Percentiles rank a stretch among this genome's conserved stretches.
These are phyloP conservation scores for Luehdorfia chinensis DNA, from an alignment of 1,140 invertebrate species.

Conservation along the genomic window DNA sequence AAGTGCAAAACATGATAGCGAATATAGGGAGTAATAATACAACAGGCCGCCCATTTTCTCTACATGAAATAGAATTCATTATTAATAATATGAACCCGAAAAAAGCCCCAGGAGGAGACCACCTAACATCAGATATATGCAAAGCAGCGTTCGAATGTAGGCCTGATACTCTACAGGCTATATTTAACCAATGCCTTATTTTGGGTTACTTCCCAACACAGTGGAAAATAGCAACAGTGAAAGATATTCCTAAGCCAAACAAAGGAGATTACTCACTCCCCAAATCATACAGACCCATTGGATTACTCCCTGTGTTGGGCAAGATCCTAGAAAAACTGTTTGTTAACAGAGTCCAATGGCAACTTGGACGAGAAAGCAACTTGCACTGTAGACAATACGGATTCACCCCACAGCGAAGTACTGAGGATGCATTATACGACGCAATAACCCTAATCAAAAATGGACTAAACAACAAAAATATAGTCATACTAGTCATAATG, in stretches of 20 bases:
- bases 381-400: background rate
- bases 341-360: conserved; percentile 2
- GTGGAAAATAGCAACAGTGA: conserved; percentile 9
- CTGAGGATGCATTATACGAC: background rate
- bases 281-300: conserved; percentile 19
- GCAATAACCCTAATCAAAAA: background rate
- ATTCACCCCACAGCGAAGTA: background rate
- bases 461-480: no score
- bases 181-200: conserved; percentile 6
- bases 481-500: background rate
- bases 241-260: background rate
- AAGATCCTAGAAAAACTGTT: conserved; percentile 17
- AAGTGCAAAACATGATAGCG: no score
- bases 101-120: background rate
- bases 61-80: background rate
- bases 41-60: background rate
- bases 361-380: background rate
- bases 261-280: conserved; percentile 7
- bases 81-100: background rate
- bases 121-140: background rate
- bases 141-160: no score
- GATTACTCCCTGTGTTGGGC: conserved; percentile 13
- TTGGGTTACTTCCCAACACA: background rate
- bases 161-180: no score
- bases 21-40: no score